These are phyloP conservation scores for Venturia canescens DNA, from an alignment of 1,140 invertebrate genomes.

Conservation along the genomic window DNA sequence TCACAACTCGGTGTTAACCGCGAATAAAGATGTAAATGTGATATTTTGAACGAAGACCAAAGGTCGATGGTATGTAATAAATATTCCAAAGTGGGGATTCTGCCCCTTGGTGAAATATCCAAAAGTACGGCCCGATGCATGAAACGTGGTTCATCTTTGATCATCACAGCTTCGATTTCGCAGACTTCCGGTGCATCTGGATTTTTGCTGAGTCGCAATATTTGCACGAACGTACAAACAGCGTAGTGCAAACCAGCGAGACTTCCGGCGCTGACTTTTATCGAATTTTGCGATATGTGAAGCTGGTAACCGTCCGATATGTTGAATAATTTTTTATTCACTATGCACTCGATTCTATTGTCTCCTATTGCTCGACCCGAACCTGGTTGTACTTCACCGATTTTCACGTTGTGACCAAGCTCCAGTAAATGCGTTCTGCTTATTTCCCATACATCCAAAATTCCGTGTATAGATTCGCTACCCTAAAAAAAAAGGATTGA, in stretches of 20 bases:
- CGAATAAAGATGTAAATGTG: slow-evolving; percentile 79
- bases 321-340: slow-evolving; percentile 75
- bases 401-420: slow-evolving; percentile 75
- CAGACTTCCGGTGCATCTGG: slow-evolving; percentile 60
- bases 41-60: slow-evolving; percentile 81
- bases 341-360: slow-evolving; percentile 75
- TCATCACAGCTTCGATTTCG: slow-evolving; percentile 76
- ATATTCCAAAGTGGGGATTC: slow-evolving; percentile 80
- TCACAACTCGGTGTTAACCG: slow-evolving; percentile 75
- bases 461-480: slow-evolving; percentile 74
- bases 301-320: slow-evolving; percentile 75
- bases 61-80: slow-evolving; percentile 79
- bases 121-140: slow-evolving; percentile 80
- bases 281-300: slow-evolving; percentile 76
- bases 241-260: slow-evolving; percentile 80
- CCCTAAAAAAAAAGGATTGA: slow-evolving; percentile 57
- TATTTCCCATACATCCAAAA: slow-evolving; percentile 78
- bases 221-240: slow-evolving; percentile 81
- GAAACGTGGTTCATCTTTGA: slow-evolving; percentile 81
- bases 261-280: slow-evolving; percentile 79
- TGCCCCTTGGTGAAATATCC: slow-evolving; percentile 80
- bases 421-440: slow-evolving; percentile 74
- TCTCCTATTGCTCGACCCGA: slow-evolving; percentile 70
- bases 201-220: slow-evolving; percentile 77
- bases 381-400: slow-evolving; percentile 76